Conservation (phyloP, 2,113 vertebrate species). For the Halichoeres trimaculatus region DNA sequence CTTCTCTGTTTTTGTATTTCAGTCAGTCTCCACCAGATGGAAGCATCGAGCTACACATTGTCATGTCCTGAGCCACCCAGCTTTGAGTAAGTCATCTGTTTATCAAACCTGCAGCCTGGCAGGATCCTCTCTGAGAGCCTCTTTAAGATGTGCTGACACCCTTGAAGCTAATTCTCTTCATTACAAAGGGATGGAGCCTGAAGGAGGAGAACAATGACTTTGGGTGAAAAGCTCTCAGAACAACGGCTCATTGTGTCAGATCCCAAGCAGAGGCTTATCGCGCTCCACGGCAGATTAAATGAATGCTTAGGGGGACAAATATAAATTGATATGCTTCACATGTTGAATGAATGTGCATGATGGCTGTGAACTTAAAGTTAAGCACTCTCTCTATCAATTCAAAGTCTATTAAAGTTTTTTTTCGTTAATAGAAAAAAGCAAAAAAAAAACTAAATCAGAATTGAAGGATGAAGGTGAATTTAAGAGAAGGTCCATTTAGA, state of each 20-base stretch:
- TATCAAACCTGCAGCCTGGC: background rate
- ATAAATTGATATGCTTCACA: background rate
- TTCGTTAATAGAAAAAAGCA: too few relatives aligned
- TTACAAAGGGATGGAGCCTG: background rate
- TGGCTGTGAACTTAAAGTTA: background rate
- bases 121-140: constrained; percentile 15
- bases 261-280: background rate
- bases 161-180: constrained; percentile 19
- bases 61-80: background rate
- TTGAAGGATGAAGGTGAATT: too few relatives aligned
- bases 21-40: constrained; percentile 44
- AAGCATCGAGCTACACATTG: constrained; percentile 5
- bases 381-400: too few relatives aligned
- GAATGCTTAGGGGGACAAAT: background rate
- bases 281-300: background rate
- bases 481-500: too few relatives aligned
- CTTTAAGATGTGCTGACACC: constrained; percentile 32
- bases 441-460: too few relatives aligned
- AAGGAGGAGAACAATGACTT: constrained; percentile 8
- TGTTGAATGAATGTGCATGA: background rate
- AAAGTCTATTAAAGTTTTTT: too few relatives aligned
- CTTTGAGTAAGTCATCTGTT: background rate
- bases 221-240: constrained; percentile 8
- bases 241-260: background rate
- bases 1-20: background rate